Percentiles rank a stretch among this genome's conserved stretches.
These are phyloP conservation scores for Liolophura sinensis DNA, from an alignment of 1,140 invertebrate species.

Conservation along the genomic window DNA sequence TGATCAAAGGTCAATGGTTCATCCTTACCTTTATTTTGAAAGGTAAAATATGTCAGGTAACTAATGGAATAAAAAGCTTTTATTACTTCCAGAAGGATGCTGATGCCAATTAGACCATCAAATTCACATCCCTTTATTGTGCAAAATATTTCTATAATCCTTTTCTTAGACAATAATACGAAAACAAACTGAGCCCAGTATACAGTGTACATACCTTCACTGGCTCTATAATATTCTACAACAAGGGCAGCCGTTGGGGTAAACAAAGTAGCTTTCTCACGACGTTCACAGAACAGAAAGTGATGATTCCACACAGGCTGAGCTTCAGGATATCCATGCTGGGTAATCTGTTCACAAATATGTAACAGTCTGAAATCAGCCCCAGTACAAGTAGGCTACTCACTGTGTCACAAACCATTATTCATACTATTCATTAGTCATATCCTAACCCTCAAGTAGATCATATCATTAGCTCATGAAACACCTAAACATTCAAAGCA, in stretches of 20 bases:
- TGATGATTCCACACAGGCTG: conserved; percentile 47
- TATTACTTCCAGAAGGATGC: too few relatives aligned
- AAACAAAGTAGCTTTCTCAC: conserved; percentile 47
- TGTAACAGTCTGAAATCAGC: background rate
- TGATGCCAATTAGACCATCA: too few relatives aligned
- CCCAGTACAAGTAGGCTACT: background rate
- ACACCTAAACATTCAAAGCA: background rate
- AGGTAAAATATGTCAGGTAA: too few relatives aligned
- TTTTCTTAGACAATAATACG: background rate
- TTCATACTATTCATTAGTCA: too few relatives aligned
- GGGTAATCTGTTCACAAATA: conserved; percentile 31
- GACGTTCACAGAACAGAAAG: conserved; percentile 41
- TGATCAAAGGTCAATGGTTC: too few relatives aligned
- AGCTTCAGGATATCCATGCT: conserved; percentile 38
- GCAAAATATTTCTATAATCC: background rate
- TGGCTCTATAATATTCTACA: conserved; percentile 41
- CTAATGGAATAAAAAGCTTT: too few relatives aligned
- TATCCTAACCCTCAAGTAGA: too few relatives aligned
- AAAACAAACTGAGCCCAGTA: background rate
- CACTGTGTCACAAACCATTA: background rate
- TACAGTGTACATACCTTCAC: conserved; percentile 22
- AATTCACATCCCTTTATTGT: too few relatives aligned
- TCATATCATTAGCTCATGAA: background rate
- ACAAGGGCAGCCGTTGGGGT: conserved; percentile 44
- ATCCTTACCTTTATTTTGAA: too few relatives aligned